Base-by-base conservation (phyloP, 2,888 invertebrate species). In the Chirona hameri region DNA sequence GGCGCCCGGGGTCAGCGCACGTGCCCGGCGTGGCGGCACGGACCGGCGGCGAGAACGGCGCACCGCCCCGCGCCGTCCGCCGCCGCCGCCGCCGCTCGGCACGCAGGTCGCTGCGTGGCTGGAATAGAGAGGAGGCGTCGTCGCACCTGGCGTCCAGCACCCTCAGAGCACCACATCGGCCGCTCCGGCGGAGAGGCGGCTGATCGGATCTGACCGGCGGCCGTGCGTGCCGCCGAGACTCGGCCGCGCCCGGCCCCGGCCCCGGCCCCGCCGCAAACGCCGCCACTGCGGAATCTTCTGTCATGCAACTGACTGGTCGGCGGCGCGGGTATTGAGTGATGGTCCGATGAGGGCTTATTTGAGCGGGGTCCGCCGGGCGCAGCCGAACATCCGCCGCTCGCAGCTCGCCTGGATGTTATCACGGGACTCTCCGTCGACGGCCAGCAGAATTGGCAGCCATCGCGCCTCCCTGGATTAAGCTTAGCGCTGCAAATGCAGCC, bases 261-360 rank as follows among this genome's bases (percentile, higher is more conserved):
- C 1, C 29, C 18, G 15, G 31, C 4, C 29, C 29, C 31, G 72
- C 72, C 72, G 18, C 29, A 29, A 31, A 27, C 27, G 65, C 27
- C 27, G 65, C 65, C 27, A 24, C 65, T 39, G 27, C 27, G 65
- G 27, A 10, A 31, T 3, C 27, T 15, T 72, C 72, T 7, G 31
- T 29, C 72, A 72, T 72, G 72, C 72, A 72, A 72, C 10, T 72
- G 27, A 14, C 27, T 14, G 72, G 29, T 7, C 72, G 27, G 18
- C 4, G 72, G 18, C 4, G 72, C 18, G 31, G 29, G 31, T 29
- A 72, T 72, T 31, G 72, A 72, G 14, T 18, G 72, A 4, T 27
- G 31, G 31, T 15, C 72, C 31, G 72, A 72, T 72, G 72, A 72
- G 72, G 27, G 72, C 72, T 31, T 31, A 72, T 72, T 72, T 31